phyloP scores from a whole-genome alignment of 64 coral and sea anemone genomes.

The Dendronephthya gigantea region DNA sequence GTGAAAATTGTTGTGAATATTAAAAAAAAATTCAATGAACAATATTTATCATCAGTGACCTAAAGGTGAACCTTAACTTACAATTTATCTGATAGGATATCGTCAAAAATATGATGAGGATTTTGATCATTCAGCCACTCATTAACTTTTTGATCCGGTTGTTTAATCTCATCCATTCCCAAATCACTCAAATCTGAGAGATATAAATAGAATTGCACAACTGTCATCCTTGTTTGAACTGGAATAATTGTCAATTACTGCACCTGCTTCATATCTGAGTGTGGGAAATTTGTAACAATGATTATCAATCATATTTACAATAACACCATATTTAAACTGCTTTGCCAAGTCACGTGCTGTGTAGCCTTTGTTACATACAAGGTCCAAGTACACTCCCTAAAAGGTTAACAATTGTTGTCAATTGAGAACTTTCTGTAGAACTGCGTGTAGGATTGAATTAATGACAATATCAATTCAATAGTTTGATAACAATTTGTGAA shows the following conservation, averaged over 20 bases:
- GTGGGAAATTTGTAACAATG: not conserved
- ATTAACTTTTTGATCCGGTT: not conserved
- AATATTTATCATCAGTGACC: no score
- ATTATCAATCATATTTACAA: constrained; percentile 22
- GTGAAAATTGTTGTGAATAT: no score
- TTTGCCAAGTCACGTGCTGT: not conserved
- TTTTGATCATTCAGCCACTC: not conserved
- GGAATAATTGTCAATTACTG: no score
- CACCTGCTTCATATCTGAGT: not conserved
- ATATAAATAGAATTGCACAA: not conserved
- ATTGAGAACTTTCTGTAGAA: no score
- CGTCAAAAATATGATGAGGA: not conserved
- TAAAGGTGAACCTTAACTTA: not conserved
- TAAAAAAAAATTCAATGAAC: no score
- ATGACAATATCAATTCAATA: no score
- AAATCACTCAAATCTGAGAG: not conserved
- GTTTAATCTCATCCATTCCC: not conserved
- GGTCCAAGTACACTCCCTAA: not conserved
- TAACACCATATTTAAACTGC: not conserved
- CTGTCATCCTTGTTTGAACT: no score
- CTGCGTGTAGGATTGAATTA: no score
- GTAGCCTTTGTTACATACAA: constrained; percentile 1
- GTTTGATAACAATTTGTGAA: no score
- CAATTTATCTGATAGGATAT: not conserved
- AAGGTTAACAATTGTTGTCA: not conserved